Percentiles rank a stretch among this genome's conserved stretches.
Conservation (phyloP, 2,113 vertebrate genomes). For the Hippolais icterina region DNA sequence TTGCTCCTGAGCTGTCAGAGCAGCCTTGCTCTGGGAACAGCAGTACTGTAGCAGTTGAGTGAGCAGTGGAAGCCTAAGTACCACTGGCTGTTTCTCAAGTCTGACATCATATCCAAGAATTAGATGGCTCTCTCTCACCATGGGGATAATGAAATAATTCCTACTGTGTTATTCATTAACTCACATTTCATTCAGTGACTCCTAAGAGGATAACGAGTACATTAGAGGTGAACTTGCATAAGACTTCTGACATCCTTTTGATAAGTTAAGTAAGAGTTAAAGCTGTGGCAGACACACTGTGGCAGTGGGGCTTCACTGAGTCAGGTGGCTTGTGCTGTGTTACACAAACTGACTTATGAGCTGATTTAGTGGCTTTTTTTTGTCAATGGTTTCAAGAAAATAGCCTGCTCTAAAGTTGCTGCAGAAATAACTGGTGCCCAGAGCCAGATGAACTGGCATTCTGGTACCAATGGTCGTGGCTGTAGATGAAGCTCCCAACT, state of each 20-base stretch:
- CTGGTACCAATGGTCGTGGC: background rate
- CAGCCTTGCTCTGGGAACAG: background rate
- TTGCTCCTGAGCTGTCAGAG: background rate
- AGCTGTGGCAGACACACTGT: background rate
- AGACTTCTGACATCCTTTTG: slow-evolving; percentile 19
- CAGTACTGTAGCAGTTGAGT: background rate
- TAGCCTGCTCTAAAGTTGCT: background rate
- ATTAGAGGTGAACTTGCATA: slow-evolving; percentile 40
- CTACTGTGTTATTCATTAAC: slow-evolving; percentile 59
- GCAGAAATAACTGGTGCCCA: background rate
- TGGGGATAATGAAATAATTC: slow-evolving; percentile 54
- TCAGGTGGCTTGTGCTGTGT: background rate
- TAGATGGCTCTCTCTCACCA: slow-evolving; percentile 38
- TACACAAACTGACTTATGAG: background rate
- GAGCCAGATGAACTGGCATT: background rate
- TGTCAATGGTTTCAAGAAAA: background rate
- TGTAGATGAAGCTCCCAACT: background rate
- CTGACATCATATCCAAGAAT: slow-evolving; percentile 48
- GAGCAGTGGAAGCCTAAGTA: slow-evolving; percentile 14
- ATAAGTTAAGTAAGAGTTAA: slow-evolving; percentile 10
- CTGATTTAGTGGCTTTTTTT: background rate
- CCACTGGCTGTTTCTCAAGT: slow-evolving; percentile 39
- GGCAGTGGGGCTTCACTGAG: background rate
- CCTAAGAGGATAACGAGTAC: background rate
- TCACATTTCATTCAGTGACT: slow-evolving; percentile 42